phyloP scores from a whole-genome alignment of 2,888 invertebrate genomes.

The Drosophila kanekoi region DNA sequence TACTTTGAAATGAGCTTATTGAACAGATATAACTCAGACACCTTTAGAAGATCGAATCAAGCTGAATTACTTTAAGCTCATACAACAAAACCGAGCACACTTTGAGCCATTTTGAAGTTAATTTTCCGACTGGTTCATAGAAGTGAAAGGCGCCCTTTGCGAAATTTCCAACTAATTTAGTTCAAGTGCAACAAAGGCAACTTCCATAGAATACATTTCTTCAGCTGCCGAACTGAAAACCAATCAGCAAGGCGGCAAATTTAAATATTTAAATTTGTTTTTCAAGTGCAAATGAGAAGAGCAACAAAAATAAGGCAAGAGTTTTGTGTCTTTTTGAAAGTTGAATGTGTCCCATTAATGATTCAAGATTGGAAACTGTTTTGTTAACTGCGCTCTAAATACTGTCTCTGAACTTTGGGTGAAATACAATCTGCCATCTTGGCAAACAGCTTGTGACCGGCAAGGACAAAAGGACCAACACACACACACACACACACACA shows the following conservation, averaged over 20 bases:
- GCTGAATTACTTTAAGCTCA: too few species aligned
- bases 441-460: conserved; percentile 13
- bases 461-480: conserved; percentile 3
- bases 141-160: too few species aligned
- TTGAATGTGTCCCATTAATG: conserved; percentile 6
- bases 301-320: neutral
- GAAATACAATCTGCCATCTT: conserved; percentile 34
- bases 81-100: too few species aligned
- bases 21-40: too few species aligned
- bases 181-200: neutral
- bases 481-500: neutral
- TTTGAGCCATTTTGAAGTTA: too few species aligned
- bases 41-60: too few species aligned
- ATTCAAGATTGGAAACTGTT: conserved; percentile 19
- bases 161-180: neutral
- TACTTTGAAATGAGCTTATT: too few species aligned
- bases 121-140: too few species aligned
- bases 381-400: conserved; percentile 10
- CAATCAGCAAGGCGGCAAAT: neutral
- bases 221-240: neutral
- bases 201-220: neutral
- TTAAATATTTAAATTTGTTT: conserved; percentile 2
- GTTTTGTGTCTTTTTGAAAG: conserved; percentile 7
- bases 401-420: conserved; percentile 7
- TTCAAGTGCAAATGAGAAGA: neutral